These are phyloP conservation scores for Gymnocheta viridis DNA, from an alignment of 2,888 invertebrate species.

Conservation along the genomic window DNA sequence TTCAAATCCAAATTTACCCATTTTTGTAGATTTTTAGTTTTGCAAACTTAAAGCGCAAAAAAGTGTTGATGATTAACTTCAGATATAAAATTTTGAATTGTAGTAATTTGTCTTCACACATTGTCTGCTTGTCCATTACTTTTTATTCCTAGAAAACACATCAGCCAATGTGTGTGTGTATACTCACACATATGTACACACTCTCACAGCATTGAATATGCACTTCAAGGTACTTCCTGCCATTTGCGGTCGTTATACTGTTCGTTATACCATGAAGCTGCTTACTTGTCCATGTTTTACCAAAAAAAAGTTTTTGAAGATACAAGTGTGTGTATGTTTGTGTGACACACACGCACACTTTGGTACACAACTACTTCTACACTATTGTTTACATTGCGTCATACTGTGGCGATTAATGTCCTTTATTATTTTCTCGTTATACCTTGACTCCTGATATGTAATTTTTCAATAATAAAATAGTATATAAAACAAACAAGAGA, in stretches of 20 bases:
- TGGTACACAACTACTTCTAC: conserved; percentile 24
- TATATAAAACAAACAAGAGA: conserved; percentile 45
- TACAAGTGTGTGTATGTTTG: not conserved
- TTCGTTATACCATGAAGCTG: conserved; percentile 13
- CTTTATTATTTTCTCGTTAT: conserved; percentile 81
- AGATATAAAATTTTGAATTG: conserved; percentile 27
- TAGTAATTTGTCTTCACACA: conserved; percentile 14
- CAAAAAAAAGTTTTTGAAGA: not conserved
- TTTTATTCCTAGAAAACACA: no score
- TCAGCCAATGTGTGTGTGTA: no score
- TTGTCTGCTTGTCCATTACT: not conserved
- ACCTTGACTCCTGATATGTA: conserved; percentile 76
- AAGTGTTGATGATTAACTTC: conserved; percentile 28
- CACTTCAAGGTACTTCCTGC: conserved; percentile 29
- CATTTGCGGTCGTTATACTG: conserved; percentile 31
- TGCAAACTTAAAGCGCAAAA: not conserved
- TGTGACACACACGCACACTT: not conserved
- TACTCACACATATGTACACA: not conserved
- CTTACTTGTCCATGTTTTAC: conserved; percentile 35
- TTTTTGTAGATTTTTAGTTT: not conserved
- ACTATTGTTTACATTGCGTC: conserved; percentile 49
- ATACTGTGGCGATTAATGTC: conserved; percentile 76
- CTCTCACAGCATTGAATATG: not conserved
- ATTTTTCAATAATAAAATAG: conserved; percentile 58
- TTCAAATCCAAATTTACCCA: no score